Evolutionary conservation across 2,113 vertebrate species (phyloP).

Genomic region (Oryzias curvinotus): DNA sequence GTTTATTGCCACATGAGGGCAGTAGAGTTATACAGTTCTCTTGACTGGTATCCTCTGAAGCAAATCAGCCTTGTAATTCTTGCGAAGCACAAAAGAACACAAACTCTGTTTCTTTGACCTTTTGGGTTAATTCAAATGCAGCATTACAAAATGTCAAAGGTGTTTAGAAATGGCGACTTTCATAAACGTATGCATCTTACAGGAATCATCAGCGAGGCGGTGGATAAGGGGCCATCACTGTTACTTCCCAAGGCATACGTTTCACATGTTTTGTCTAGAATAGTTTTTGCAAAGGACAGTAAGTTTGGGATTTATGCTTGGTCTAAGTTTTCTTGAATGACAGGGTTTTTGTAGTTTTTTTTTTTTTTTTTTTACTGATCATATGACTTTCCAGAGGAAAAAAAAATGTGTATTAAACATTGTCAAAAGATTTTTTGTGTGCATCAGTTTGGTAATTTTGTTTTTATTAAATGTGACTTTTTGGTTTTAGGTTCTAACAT

Average conservation of each 20-base stretch:
- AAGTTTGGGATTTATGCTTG: no score
- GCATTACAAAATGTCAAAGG: constrained; percentile 7
- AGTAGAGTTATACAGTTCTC: constrained; percentile 59
- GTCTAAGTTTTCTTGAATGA: no score
- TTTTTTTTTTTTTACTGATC: background rate
- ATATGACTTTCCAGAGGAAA: background rate
- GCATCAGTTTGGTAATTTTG: constrained; percentile 11
- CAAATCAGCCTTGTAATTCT: background rate
- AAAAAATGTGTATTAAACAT: background rate
- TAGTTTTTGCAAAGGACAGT: constrained; percentile 2
- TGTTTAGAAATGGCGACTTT: constrained; percentile 5
- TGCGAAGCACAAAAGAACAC: constrained; percentile 18
- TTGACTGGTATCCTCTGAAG: background rate
- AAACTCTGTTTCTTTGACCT: constrained; percentile 10
- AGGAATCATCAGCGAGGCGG: constrained; percentile 9
- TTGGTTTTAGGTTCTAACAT: constrained; percentile 22
- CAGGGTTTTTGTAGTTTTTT: constrained; percentile 7
- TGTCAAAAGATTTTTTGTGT: constrained; percentile 16
- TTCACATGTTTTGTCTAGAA: constrained; percentile 8
- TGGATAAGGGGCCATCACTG: constrained; percentile 11
- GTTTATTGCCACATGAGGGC: constrained; percentile 63
- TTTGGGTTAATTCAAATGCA: constrained; percentile 17
- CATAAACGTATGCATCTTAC: constrained; percentile 3
- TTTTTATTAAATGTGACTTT: constrained; percentile 16
- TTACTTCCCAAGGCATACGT: constrained; percentile 11